Evolutionary conservation across 2,888 invertebrate species (phyloP).

Genomic region (Heliconius ethilla): DNA sequence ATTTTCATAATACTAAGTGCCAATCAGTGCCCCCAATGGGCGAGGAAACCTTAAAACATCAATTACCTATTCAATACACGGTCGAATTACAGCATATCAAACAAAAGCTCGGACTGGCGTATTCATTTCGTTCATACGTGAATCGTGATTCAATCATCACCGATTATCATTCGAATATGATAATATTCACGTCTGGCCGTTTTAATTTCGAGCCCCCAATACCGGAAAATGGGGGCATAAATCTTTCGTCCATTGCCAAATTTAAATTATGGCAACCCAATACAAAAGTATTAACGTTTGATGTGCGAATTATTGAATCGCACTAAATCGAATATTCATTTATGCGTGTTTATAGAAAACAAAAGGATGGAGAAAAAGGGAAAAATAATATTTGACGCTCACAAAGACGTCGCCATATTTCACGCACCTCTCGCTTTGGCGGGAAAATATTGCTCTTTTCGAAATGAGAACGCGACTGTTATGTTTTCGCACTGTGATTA

Average conservation of each 20-base stretch:
- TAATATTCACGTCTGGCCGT: constrained; percentile 63
- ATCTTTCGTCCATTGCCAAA: constrained; percentile 61
- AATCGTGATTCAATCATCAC: constrained; percentile 69
- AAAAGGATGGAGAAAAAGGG: constrained; percentile 30
- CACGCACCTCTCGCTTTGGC: constrained; percentile 60
- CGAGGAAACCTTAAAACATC: constrained; percentile 51
- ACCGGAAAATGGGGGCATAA: constrained; percentile 67
- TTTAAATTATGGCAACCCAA: constrained; percentile 61
- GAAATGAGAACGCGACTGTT: constrained; percentile 75
- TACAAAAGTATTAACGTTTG: constrained; percentile 49
- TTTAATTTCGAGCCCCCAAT: constrained; percentile 61
- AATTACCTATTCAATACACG: constrained; percentile 52
- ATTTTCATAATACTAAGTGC: constrained; percentile 30
- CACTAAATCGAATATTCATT: constrained; percentile 19
- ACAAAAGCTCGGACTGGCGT: constrained; percentile 52
- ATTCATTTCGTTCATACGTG: constrained; percentile 64
- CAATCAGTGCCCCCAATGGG: constrained; percentile 58
- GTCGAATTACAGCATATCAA: constrained; percentile 49
- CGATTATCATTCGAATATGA: constrained; percentile 61
- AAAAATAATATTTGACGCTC: constrained; percentile 49
- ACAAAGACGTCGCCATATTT: constrained; percentile 56
- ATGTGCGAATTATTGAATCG: constrained; percentile 40
- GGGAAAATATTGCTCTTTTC: constrained; percentile 70
- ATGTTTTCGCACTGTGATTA: constrained; percentile 78
- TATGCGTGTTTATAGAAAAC: constrained; percentile 15